A percentile compares a stretch with the other conserved stretches of the same genome.
phyloP scores from a whole-genome alignment of 2,797 vertebrate genomes.

The Halcyon chelicuti region DNA sequence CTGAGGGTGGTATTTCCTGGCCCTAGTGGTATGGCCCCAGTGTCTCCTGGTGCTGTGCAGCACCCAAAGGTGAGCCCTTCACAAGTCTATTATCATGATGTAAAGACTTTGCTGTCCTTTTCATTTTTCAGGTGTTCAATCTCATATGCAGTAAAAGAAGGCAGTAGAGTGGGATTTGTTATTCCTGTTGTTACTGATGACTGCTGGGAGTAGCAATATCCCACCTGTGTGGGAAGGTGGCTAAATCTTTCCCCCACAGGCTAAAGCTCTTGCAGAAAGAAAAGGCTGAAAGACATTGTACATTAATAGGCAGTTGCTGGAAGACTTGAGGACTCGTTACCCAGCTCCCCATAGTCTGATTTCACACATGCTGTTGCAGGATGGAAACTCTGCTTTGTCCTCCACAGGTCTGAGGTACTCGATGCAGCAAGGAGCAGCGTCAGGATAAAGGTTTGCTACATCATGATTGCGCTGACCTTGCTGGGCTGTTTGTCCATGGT shows the following conservation, averaged over 20 bases:
- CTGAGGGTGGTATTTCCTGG: background rate
- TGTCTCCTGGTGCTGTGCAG: background rate
- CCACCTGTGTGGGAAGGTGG: background rate
- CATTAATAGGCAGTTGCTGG: background rate
- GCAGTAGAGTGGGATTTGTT: background rate
- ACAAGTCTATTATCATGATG: background rate
- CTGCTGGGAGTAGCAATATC: background rate
- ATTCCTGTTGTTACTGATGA: background rate
- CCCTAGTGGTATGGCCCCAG: fast-evolving
- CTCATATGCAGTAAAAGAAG: background rate
- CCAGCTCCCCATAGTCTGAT: background rate
- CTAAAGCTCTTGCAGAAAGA: background rate
- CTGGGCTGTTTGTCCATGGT: conserved; percentile 63
- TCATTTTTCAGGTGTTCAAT: background rate
- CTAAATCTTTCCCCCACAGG: background rate
- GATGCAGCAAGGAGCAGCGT: conserved; percentile 8
- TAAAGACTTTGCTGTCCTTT: background rate
- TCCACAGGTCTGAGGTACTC: conserved; percentile 32
- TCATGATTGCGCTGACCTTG: conserved; percentile 59
- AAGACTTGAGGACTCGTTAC: background rate
- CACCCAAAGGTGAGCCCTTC: background rate
- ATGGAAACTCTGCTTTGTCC: background rate
- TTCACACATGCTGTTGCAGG: background rate
- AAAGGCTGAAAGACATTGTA: background rate
- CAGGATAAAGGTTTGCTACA: conserved; percentile 66